Evolutionary conservation across 2,113 vertebrate species (phyloP).

Genomic region (Gadus macrocephalus): DNA sequence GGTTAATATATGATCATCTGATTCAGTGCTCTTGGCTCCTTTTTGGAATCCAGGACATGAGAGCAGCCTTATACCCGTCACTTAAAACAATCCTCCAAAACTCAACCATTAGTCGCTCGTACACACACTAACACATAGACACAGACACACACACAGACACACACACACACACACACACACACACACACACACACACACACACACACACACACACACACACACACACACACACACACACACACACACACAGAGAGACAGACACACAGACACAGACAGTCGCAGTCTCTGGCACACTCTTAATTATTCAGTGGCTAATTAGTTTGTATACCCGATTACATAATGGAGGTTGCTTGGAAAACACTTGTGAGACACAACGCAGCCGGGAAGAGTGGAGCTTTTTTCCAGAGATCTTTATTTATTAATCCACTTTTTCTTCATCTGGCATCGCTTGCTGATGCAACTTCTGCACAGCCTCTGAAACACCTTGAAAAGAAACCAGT

Average conservation of each 20-base stretch:
- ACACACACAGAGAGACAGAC: conserved; percentile 45
- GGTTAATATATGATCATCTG: too few relatives aligned
- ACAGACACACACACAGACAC: background rate
- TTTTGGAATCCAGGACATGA: conserved; percentile 44
- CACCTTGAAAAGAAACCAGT: conserved; percentile 23
- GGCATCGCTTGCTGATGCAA: conserved; percentile 56
- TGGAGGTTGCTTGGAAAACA: conserved; percentile 43
- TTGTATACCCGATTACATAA: conserved; percentile 53
- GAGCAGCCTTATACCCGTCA: conserved; percentile 42
- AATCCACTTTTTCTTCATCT: conserved; percentile 30
- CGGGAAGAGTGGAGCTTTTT: conserved; percentile 41
- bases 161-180: conserved; percentile 14
- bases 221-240: conserved; percentile 23
- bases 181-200: conserved; percentile 6
- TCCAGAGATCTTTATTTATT: conserved; percentile 16
- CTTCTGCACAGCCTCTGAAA: conserved; percentile 57
- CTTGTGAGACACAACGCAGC: conserved; percentile 36
- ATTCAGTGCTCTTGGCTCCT: conserved; percentile 25
- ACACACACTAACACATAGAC: background rate
- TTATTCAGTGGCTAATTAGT: conserved; percentile 63
- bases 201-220: conserved; percentile 7
- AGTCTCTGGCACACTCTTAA: conserved; percentile 51
- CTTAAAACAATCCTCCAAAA: conserved; percentile 55
- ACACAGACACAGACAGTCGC: conserved; percentile 38
- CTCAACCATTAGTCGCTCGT: conserved; percentile 32